These are phyloP conservation scores for Watsonalla binaria DNA, from an alignment of 2,888 invertebrate species.

Conservation along the genomic window DNA sequence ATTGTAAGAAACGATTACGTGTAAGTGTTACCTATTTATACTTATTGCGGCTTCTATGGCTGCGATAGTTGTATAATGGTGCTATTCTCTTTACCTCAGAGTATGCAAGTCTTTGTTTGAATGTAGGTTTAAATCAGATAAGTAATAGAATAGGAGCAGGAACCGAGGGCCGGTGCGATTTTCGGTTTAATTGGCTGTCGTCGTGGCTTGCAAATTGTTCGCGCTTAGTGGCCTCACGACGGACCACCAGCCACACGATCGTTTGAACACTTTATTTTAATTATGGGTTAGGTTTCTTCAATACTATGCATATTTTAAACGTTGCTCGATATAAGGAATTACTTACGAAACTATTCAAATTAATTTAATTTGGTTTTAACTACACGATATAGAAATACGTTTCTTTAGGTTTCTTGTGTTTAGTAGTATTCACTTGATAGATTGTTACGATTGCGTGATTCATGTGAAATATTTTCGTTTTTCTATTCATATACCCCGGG, in stretches of 20 bases:
- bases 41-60: not conserved
- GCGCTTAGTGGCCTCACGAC: slow-evolving; percentile 30
- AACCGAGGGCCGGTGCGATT: slow-evolving; percentile 21
- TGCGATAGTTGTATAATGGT: slow-evolving; percentile 9
- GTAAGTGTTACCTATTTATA: not conserved
- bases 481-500: too few relatives aligned
- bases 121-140: not conserved
- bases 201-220: slow-evolving; percentile 43
- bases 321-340: too few relatives aligned
- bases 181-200: slow-evolving; percentile 48
- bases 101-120: not conserved
- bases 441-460: too few relatives aligned
- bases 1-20: not conserved
- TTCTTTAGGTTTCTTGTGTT: too few relatives aligned
- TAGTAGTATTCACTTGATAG: too few relatives aligned
- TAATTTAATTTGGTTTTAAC: too few relatives aligned
- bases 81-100: not conserved
- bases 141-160: not conserved
- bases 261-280: slow-evolving; percentile 6
- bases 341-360: too few relatives aligned
- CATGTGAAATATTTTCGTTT: too few relatives aligned
- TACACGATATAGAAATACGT: too few relatives aligned
- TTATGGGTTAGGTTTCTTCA: too few relatives aligned
- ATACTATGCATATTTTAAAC: too few relatives aligned
- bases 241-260: not conserved